Evolutionary conservation across 2,888 invertebrate genomes (phyloP).

Genomic region (Oligia latruncula): DNA sequence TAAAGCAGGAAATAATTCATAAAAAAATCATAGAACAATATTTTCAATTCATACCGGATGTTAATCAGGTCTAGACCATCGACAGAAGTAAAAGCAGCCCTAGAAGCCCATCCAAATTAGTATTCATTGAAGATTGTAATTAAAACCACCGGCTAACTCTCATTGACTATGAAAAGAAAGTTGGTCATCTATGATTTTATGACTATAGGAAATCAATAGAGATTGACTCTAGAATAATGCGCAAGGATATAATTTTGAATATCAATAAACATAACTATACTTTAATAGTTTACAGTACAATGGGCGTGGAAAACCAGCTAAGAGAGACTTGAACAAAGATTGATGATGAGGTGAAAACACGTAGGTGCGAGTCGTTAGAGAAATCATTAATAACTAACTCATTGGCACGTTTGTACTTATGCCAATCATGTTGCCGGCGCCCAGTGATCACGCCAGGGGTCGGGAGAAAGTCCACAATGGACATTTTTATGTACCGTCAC

Average conservation of each 20-base stretch:
- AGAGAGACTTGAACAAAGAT: slow-evolving; percentile 67
- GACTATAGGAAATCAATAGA: slow-evolving; percentile 27
- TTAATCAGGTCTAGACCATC: slow-evolving; percentile 18
- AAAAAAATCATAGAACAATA: neutral
- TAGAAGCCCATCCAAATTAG: slow-evolving; percentile 28
- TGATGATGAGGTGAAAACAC: slow-evolving; percentile 69
- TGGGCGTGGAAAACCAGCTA: slow-evolving; percentile 51
- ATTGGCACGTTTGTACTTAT: slow-evolving; percentile 68
- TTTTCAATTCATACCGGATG: slow-evolving; percentile 20
- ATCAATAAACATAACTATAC: slow-evolving; percentile 14
- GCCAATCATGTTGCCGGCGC: slow-evolving; percentile 72
- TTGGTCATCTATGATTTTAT: slow-evolving; percentile 33
- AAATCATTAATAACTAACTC: slow-evolving; percentile 76
- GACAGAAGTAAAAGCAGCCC: slow-evolving; percentile 20
- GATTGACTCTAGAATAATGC: slow-evolving; percentile 22
- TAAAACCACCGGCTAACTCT: slow-evolving; percentile 18
- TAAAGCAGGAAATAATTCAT: slow-evolving; percentile 2
- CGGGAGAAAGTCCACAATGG: slow-evolving; percentile 74
- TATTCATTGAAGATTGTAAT: slow-evolving; percentile 36
- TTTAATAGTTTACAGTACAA: slow-evolving; percentile 34
- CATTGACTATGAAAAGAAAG: slow-evolving; percentile 38
- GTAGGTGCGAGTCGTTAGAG: slow-evolving; percentile 67
- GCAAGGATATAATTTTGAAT: slow-evolving; percentile 35
- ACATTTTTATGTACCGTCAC: slow-evolving; percentile 63
- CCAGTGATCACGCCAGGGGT: slow-evolving; percentile 66